These are phyloP conservation scores for Andricus quercusramuli DNA, from an alignment of 2,888 invertebrate species.

Conservation along the genomic window DNA sequence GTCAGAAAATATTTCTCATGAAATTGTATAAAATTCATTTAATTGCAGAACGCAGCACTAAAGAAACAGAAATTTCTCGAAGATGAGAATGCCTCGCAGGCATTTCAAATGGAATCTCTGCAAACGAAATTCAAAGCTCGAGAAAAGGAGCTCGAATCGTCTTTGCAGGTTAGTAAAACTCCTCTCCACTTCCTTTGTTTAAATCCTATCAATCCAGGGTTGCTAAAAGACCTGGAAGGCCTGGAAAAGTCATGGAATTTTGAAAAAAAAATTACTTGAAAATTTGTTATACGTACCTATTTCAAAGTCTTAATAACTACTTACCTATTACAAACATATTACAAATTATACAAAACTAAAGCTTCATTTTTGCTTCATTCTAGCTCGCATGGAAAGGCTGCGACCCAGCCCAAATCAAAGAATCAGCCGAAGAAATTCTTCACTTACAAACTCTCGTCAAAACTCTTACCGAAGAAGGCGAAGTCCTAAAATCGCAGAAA, in stretches of 20 bases:
- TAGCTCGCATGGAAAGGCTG: constrained; percentile 28
- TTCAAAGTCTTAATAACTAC: too few relatives aligned
- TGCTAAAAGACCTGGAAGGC: too few relatives aligned
- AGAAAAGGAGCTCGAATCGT: constrained; percentile 79
- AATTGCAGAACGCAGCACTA: constrained; percentile 53
- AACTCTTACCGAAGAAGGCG: constrained; percentile 42
- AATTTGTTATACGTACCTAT: too few relatives aligned
- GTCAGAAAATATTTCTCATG: too few relatives aligned
- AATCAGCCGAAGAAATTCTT: not conserved
- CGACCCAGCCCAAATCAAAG: not conserved
- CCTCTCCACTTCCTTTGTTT: not conserved
- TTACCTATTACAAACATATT: too few relatives aligned
- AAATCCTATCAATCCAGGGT: not conserved
- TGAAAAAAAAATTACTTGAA: too few relatives aligned
- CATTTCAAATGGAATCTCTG: constrained; percentile 80
- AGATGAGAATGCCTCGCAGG: constrained; percentile 66
- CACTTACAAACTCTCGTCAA: constrained; percentile 13
- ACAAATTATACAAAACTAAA: too few relatives aligned
- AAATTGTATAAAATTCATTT: not conserved
- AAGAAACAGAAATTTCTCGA: constrained; percentile 50
- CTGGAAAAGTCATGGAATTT: too few relatives aligned
- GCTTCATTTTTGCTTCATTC: not conserved
- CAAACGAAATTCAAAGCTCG: constrained; percentile 80
- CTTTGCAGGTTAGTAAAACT: constrained; percentile 46
- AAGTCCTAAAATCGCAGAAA: constrained; percentile 36